Percentiles rank a stretch among this genome's conserved stretches.
Evolutionary conservation across 2,797 vertebrate species (phyloP).

Genomic region (Streptopelia turtur): DNA sequence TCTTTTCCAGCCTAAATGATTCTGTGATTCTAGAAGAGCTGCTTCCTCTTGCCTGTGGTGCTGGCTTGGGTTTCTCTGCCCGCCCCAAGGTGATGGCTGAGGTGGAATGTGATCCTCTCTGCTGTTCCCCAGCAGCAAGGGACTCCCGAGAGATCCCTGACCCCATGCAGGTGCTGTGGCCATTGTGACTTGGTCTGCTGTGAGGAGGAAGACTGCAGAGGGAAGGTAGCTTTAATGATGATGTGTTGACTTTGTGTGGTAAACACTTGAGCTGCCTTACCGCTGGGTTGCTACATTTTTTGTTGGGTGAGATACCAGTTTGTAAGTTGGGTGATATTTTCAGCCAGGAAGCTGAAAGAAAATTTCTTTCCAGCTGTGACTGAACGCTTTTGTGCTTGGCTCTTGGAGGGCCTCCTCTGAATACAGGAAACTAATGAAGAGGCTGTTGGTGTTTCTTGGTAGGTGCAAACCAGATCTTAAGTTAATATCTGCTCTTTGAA

Average conservation of each 20-base stretch:
- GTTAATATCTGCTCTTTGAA: neutral
- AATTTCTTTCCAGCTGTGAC: neutral
- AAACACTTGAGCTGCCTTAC: neutral
- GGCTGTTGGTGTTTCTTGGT: neutral
- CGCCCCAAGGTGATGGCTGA: neutral
- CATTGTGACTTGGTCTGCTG: accelerated
- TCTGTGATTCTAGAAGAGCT: neutral
- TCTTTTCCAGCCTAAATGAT: no score
- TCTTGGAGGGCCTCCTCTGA: neutral
- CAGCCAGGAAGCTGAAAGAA: neutral
- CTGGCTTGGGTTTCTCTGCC: accelerated
- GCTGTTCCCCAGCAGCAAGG: neutral
- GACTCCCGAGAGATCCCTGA: neutral
- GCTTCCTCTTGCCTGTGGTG: neutral
- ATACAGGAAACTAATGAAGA: neutral
- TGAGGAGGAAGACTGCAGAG: neutral
- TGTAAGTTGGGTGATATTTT: neutral
- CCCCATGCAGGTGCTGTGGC: accelerated
- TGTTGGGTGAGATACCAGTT: neutral
- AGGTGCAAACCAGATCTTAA: neutral
- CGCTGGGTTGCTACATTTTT: neutral
- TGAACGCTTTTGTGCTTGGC: conserved; percentile 17
- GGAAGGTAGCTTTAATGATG: neutral
- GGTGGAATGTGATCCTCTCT: neutral
- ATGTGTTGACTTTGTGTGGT: neutral